phyloP scores from a whole-genome alignment of 2,888 invertebrate genomes.

The Mimachlamys varia region DNA sequence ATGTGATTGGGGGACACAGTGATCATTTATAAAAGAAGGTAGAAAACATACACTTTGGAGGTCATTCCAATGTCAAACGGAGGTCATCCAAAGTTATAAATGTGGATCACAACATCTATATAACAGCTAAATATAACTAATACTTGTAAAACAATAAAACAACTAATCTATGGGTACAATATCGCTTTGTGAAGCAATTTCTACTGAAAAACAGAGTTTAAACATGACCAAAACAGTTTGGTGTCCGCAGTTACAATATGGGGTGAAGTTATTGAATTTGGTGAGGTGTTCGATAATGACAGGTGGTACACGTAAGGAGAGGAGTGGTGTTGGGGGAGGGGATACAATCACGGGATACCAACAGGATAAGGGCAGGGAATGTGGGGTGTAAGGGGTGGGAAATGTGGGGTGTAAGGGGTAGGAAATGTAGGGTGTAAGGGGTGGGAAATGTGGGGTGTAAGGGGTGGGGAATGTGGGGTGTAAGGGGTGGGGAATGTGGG shows the following conservation, averaged over 20 bases:
- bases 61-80: not conserved
- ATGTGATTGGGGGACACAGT: not conserved
- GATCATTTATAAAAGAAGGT: not conserved
- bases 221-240: not conserved
- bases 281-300: not conserved
- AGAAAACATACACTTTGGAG: not conserved
- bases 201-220: not conserved
- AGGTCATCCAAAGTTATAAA: not conserved
- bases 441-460: too few species aligned
- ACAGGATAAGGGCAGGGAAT: not conserved
- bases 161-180: not conserved
- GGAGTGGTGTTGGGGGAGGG: not conserved
- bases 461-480: too few species aligned
- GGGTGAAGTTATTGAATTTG: not conserved
- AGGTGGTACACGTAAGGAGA: not conserved
- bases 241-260: not conserved
- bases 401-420: not conserved
- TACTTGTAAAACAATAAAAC: not conserved
- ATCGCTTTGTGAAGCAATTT: slow-evolving; percentile 8
- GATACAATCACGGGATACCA: not conserved
- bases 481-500: too few species aligned
- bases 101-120: not conserved
- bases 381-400: not conserved
- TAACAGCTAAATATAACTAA: not conserved
- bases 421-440: too few species aligned